phyloP scores from a whole-genome alignment of 2,888 invertebrate genomes.

The Dioctria linearis region DNA sequence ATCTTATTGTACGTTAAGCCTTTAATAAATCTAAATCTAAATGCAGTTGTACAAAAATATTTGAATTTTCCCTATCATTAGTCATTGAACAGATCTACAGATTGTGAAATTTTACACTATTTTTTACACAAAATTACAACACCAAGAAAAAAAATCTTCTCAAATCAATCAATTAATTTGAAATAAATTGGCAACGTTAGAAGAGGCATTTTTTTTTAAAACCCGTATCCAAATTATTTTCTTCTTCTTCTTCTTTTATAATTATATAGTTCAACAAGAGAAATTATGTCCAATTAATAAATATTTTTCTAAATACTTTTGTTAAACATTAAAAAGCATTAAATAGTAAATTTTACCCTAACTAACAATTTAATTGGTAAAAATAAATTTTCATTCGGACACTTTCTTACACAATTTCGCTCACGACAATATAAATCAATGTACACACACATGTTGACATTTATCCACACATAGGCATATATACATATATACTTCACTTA shows the following conservation, averaged over 20 bases:
- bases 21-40: no score
- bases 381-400: background rate
- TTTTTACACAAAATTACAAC: background rate
- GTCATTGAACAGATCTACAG: no score
- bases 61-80: no score
- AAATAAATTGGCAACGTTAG: conserved; percentile 1
- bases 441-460: background rate
- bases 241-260: conserved; percentile 6
- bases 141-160: background rate
- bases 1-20: no score
- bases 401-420: conserved; percentile 13
- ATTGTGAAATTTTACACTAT: background rate
- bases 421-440: background rate
- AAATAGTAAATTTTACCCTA: conserved; percentile 52
- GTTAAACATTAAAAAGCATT: conserved; percentile 57
- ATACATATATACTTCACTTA: background rate
- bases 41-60: no score
- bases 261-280: background rate
- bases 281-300: conserved; percentile 21
- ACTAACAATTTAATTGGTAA: no score
- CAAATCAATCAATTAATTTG: conserved; percentile 8
- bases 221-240: conserved; percentile 55
- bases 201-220: conserved; percentile 12
- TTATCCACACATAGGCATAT: background rate
- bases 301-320: conserved; percentile 14